These are phyloP conservation scores for Chirona hameri DNA, from an alignment of 2,888 invertebrate species.

Conservation along the genomic window DNA sequence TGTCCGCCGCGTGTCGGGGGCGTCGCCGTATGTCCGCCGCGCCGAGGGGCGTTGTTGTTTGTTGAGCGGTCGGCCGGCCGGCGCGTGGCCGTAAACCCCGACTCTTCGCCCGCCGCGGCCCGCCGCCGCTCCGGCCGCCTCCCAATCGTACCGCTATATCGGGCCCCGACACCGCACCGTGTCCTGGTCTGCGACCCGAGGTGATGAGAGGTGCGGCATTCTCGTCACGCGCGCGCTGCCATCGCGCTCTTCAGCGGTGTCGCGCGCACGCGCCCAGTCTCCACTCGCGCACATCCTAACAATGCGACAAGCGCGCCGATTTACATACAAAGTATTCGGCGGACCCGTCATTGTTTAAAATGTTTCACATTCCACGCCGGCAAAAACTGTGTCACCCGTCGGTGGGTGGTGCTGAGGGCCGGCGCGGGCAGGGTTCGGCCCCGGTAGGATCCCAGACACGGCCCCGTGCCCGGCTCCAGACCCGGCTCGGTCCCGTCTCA, in stretches of 20 bases:
- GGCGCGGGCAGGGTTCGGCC: neutral
- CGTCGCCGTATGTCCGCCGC: too few relatives aligned
- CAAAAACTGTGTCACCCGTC: slow-evolving; percentile 26
- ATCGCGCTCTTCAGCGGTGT: neutral
- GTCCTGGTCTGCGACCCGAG: too few relatives aligned
- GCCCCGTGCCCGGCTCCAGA: too few relatives aligned
- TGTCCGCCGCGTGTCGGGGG: too few relatives aligned
- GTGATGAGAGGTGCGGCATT: neutral
- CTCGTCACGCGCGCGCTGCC: neutral
- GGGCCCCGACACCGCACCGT: neutral
- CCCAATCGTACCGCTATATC: neutral
- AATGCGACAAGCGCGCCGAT: neutral
- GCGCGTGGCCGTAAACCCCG: slow-evolving; percentile 25
- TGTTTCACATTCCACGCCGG: neutral
- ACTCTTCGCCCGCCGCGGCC: neutral
- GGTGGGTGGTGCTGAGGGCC: neutral
- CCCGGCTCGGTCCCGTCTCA: neutral
- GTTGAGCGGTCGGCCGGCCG: neutral
- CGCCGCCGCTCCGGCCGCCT: neutral
- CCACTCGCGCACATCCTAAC: neutral
- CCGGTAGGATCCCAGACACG: neutral
- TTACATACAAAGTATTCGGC: slow-evolving; percentile 13
- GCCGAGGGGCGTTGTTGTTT: too few relatives aligned
- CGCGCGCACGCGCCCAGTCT: neutral
- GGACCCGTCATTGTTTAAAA: slow-evolving; percentile 10